Evolutionary conservation across 2,888 invertebrate species (phyloP).

Genomic region (Oligia fasciuncula): DNA sequence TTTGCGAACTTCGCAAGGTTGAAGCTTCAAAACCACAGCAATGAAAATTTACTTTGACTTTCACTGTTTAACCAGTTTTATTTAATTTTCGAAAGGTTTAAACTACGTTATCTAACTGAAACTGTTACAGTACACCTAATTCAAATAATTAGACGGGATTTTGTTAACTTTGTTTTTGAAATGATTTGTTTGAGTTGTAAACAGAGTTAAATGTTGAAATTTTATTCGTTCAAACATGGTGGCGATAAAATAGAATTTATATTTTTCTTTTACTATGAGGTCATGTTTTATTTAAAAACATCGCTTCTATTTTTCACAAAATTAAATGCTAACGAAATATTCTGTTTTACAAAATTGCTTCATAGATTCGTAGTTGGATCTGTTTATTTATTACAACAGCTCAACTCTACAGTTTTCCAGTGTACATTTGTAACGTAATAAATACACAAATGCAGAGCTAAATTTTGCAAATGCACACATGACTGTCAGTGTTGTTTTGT

Average conservation of each 20-base stretch:
- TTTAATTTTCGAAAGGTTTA: slow-evolving; percentile 62
- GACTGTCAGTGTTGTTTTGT: slow-evolving; percentile 34
- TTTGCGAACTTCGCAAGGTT: slow-evolving; percentile 54
- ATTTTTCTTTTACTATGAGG: neutral
- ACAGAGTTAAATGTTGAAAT: slow-evolving; percentile 14
- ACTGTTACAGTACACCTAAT: slow-evolving; percentile 45
- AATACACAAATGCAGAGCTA: slow-evolving; percentile 29
- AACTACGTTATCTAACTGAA: slow-evolving; percentile 55
- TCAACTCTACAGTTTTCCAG: slow-evolving; percentile 13
- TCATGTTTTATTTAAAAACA: neutral
- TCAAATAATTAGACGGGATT: slow-evolving; percentile 55
- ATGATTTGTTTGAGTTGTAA: slow-evolving; percentile 49
- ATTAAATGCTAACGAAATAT: neutral
- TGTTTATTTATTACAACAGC: slow-evolving; percentile 9
- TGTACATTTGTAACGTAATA: slow-evolving; percentile 17
- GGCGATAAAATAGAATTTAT: neutral
- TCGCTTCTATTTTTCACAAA: neutral
- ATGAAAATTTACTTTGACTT: slow-evolving; percentile 60
- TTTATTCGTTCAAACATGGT: slow-evolving; percentile 3
- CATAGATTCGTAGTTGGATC: neutral
- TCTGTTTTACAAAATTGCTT: neutral
- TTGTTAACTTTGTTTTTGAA: slow-evolving; percentile 53
- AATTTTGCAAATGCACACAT: slow-evolving; percentile 40
- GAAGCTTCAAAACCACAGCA: slow-evolving; percentile 47
- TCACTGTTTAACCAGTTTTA: slow-evolving; percentile 51